phyloP scores from a whole-genome alignment of 2,113 vertebrate genomes.

The Dendrocopos noguchii region DNA sequence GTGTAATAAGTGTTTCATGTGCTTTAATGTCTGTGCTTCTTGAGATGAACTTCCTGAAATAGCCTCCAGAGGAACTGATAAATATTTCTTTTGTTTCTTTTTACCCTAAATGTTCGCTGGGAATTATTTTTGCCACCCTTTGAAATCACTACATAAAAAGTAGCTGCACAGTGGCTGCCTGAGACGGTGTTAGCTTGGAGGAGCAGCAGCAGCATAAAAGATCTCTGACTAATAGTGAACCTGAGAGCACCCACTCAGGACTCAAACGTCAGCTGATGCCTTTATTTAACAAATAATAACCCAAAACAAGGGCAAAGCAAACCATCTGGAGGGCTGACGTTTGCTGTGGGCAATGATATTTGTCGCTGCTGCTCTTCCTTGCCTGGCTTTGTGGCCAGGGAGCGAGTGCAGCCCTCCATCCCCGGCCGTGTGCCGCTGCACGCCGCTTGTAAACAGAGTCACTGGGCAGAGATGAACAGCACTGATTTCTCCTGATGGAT shows the following conservation, averaged over 20 bases:
- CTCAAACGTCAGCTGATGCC: background rate
- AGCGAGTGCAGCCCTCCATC: background rate
- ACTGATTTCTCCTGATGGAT: constrained; percentile 40
- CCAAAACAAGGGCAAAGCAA: background rate
- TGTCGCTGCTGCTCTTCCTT: background rate
- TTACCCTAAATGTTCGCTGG: background rate
- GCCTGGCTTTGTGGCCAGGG: background rate
- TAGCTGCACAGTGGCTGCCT: background rate
- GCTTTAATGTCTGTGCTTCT: background rate
- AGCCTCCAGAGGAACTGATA: background rate
- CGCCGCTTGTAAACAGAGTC: background rate
- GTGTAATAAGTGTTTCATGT: background rate
- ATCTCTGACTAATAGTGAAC: background rate
- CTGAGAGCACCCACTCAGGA: background rate
- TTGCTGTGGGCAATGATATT: background rate
- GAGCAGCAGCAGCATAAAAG: background rate
- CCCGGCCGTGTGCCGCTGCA: background rate
- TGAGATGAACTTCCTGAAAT: constrained; percentile 7
- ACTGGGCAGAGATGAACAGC: constrained; percentile 4
- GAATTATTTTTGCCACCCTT: background rate
- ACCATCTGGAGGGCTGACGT: constrained; percentile 48
- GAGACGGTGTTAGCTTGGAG: background rate
- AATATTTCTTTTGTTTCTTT: background rate
- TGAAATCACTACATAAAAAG: background rate
- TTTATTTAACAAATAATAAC: constrained; percentile 7